Conservation (phyloP, 2,113 vertebrate species). For the Centropus bengalensis region DNA sequence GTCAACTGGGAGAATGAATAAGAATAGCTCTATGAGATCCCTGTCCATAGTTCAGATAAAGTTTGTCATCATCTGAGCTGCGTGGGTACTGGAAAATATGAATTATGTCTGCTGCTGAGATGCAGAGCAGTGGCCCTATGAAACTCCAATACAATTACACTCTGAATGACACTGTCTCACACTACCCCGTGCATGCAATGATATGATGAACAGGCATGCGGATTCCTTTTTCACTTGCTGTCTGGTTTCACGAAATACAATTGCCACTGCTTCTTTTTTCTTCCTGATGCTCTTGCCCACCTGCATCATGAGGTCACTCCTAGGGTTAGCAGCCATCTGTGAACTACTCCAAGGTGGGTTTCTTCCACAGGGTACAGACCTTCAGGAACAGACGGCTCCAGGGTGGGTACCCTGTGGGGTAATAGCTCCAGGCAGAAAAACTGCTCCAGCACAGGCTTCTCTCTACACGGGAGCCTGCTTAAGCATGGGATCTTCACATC, state of each 20-base stretch:
- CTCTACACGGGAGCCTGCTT: too few relatives aligned
- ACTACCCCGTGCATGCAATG: too few relatives aligned
- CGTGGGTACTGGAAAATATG: background rate
- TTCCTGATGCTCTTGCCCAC: background rate
- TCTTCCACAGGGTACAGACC: background rate
- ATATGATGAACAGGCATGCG: background rate
- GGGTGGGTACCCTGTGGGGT: rapidly evolving
- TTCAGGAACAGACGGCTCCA: background rate
- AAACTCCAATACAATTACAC: background rate
- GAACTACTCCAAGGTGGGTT: background rate
- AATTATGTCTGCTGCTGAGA: background rate
- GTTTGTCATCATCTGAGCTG: background rate
- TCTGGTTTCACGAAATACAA: background rate
- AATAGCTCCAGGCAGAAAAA: background rate
- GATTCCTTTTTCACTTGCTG: rapidly evolving
- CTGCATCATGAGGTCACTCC: background rate
- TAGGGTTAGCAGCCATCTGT: background rate
- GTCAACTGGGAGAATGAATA: background rate
- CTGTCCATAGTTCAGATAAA: background rate
- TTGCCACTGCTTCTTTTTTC: background rate
- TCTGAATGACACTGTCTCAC: background rate
- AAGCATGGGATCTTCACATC: too few relatives aligned
- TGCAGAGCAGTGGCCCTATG: background rate
- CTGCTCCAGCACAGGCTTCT: background rate
- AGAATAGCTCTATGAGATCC: background rate